These are phyloP conservation scores for Metallyticus violacea DNA, from an alignment of 2,888 invertebrate species.

Conservation along the genomic window DNA sequence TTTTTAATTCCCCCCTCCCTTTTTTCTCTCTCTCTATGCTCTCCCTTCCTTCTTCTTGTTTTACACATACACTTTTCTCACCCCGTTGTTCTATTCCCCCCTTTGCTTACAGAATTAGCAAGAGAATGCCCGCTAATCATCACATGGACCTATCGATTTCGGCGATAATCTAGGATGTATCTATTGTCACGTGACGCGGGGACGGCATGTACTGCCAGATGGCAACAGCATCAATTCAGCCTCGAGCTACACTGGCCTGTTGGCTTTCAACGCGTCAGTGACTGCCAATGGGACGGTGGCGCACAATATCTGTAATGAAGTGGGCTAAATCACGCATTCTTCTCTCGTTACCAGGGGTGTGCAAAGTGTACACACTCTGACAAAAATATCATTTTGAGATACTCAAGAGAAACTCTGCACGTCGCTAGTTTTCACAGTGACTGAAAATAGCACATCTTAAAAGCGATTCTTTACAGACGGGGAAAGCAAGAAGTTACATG, in stretches of 20 bases:
- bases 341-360: conserved; percentile 1
- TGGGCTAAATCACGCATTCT: conserved; percentile 20
- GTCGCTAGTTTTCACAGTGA: too few species aligned
- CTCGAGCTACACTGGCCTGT: too few species aligned
- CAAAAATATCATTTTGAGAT: too few species aligned
- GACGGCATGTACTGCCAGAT: neutral
- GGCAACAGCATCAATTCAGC: neutral
- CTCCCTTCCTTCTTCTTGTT: neutral
- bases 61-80: neutral
- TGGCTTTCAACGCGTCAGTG: conserved; percentile 23
- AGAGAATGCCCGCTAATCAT: neutral
- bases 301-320: conserved; percentile 24
- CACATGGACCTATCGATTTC: neutral
- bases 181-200: neutral
- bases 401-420: too few species aligned
- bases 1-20: too few species aligned
- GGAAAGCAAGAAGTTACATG: too few species aligned
- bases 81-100: neutral
- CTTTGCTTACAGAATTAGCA: too few species aligned
- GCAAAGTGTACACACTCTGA: neutral
- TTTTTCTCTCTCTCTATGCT: too few species aligned
- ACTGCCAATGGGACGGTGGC: neutral
- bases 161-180: neutral
- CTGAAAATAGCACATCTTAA: too few species aligned
- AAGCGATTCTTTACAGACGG: too few species aligned